Evolutionary conservation across 1,140 invertebrate species (phyloP).

Genomic region (Heliconius congener): DNA sequence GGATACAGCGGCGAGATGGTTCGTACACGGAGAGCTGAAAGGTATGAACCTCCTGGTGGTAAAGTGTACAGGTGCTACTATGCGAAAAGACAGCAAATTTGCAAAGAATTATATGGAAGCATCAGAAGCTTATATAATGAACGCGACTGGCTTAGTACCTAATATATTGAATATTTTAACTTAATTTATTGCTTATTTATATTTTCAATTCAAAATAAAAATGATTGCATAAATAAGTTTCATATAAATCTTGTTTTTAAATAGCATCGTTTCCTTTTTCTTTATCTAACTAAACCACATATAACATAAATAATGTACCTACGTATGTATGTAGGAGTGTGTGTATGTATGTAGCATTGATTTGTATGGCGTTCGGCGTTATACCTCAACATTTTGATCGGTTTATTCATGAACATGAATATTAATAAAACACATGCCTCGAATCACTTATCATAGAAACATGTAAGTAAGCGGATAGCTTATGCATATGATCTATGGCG

Average conservation of each 20-base stretch:
- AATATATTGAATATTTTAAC: constrained; percentile 15
- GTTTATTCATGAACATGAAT: constrained; percentile 26
- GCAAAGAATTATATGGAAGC: constrained; percentile 51
- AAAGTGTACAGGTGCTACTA: constrained; percentile 66
- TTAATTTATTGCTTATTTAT: neutral
- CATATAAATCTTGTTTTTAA: neutral
- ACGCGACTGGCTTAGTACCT: constrained; percentile 50
- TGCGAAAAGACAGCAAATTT: constrained; percentile 66
- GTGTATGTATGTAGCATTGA: neutral
- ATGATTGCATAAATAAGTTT: neutral
- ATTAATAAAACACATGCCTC: constrained; percentile 26
- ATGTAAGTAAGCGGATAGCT: constrained; percentile 26
- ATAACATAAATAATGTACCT: too few species aligned
- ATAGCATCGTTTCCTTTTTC: neutral
- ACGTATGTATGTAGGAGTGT: too few species aligned
- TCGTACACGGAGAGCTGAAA: constrained; percentile 38
- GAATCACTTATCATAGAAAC: constrained; percentile 23
- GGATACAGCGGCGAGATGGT: constrained; percentile 52
- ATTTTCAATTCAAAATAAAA: neutral
- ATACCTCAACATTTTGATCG: constrained; percentile 4
- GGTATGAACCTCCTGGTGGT: constrained; percentile 60
- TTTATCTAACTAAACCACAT: neutral
- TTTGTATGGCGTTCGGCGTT: constrained; percentile 2
- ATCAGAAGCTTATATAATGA: constrained; percentile 46
- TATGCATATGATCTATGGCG: constrained; percentile 7